Conservation (phyloP, 2,888 invertebrate species). For the Drosophila borborema region DNA sequence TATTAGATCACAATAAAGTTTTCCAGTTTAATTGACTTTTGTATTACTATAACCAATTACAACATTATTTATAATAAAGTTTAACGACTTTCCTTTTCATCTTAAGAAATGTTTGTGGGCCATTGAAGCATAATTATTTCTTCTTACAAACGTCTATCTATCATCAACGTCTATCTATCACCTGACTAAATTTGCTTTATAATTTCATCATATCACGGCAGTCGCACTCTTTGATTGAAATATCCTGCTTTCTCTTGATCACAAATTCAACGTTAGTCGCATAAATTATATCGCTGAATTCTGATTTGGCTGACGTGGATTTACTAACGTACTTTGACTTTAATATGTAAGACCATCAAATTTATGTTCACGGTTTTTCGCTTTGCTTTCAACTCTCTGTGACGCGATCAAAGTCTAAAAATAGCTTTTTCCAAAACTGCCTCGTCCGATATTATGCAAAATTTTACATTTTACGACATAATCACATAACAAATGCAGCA, state of each 20-base stretch:
- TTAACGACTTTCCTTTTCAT: too few species aligned
- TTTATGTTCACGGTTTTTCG: not conserved
- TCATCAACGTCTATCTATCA: conserved; percentile 21
- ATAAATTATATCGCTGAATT: conserved; percentile 6
- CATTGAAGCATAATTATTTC: conserved; percentile 7
- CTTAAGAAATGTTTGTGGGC: not conserved
- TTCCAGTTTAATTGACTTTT: too few species aligned
- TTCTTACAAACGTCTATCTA: not conserved
- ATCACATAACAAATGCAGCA: conserved; percentile 49
- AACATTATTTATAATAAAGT: too few species aligned
- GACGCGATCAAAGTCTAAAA: conserved; percentile 2
- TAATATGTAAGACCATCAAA: not conserved
- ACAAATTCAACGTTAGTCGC: conserved; percentile 14
- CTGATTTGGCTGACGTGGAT: conserved; percentile 19
- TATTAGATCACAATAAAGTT: too few species aligned
- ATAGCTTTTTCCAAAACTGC: not conserved
- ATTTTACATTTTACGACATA: conserved; percentile 41
- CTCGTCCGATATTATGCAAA: conserved; percentile 52
- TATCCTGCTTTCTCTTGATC: conserved; percentile 37
- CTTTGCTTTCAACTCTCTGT: not conserved
- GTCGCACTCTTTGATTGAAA: conserved; percentile 7
- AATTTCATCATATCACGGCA: conserved; percentile 19
- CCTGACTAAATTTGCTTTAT: conserved; percentile 34
- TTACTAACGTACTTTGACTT: too few species aligned
- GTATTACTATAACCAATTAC: too few species aligned